Evolutionary conservation across 92 coral and sea anemone species (phyloP), one percentile per base, ranked within the genome.

Genomic region (Diadumene lineata): DNA sequence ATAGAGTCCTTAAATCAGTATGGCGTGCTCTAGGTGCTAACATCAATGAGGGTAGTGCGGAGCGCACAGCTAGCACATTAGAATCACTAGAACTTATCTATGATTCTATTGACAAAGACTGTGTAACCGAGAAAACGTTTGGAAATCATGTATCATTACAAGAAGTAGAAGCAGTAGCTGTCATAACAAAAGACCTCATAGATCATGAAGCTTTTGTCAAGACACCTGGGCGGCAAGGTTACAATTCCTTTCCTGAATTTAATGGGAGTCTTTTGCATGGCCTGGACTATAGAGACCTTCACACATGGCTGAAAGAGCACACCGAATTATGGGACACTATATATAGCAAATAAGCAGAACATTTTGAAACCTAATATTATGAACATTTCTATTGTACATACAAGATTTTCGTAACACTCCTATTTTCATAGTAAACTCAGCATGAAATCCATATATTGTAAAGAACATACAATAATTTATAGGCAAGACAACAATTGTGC

Each of bases 1-100:
- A 86, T 66, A 43, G 74, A 31, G 64, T 86, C 6, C 67, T 86
- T 2, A 86, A 86, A 38, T 71, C 70, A 60, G 53, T 80, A 44
- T 81, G 83, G 86, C 78, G 76, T 60, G 64, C 85, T 28, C 72
- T 87, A 38, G 82, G 88, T 43, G 70, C 87, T 46, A 84, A 84
- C 55, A 22, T 81, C n/a, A 73, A 73, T 64, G 79, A 81, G 34
- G 30, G 15, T 34, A 72, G 1, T 70, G 88, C 76, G 11, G 67
- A 83, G 25, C 63, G 76, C 10, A 34, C 79, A 30, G 88, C 88
- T 24, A 32, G 50, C 17, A 69, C 88, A 11, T 23, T 84, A 2
- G 83, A 57, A 31, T 24, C 70, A 1, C 4, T 84, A 28, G 88
- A 84, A 34, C 18, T 30, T 6, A 53, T 84, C 18, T 43, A 71